Conservation (phyloP, 2,797 vertebrate genomes). For the Eulemur albifrons region DNA sequence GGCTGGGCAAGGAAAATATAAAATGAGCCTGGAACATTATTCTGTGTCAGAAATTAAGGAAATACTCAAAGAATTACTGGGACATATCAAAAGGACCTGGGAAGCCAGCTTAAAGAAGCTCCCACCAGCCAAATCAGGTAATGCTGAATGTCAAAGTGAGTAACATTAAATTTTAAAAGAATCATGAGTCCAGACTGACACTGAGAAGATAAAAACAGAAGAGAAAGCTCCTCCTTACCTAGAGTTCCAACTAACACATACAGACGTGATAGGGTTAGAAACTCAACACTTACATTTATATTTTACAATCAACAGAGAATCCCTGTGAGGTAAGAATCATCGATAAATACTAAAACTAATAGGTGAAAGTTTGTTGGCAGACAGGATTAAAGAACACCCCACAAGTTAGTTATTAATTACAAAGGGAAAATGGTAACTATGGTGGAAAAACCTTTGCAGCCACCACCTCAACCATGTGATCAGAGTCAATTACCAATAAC, state of each 20-base stretch:
- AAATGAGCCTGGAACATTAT: not conserved
- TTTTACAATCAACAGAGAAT: not conserved
- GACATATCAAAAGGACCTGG: not conserved
- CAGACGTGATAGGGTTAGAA: not conserved
- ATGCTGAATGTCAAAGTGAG: not conserved
- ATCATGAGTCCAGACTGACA: not conserved
- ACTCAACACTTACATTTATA: not conserved
- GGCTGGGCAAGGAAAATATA: not conserved
- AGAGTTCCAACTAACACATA: not conserved
- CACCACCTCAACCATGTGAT: not conserved
- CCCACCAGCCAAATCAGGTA: not conserved
- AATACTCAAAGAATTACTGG: not conserved
- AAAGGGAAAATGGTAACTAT: slow-evolving; percentile 12
- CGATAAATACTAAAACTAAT: not conserved
- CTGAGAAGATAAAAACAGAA: not conserved
- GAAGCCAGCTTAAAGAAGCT: not conserved
- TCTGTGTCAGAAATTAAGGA: not conserved
- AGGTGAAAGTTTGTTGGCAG: not conserved
- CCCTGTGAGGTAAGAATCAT: not conserved
- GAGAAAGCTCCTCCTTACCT: not conserved
- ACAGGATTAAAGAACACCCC: not conserved
- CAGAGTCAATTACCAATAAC: not conserved
- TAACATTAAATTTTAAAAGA: not conserved
- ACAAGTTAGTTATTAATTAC: not conserved
- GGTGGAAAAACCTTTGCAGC: not conserved